A percentile compares a stretch with the other conserved stretches of the same genome.
Conservation (phyloP, 2,797 vertebrate species). For the Streptopelia turtur region DNA sequence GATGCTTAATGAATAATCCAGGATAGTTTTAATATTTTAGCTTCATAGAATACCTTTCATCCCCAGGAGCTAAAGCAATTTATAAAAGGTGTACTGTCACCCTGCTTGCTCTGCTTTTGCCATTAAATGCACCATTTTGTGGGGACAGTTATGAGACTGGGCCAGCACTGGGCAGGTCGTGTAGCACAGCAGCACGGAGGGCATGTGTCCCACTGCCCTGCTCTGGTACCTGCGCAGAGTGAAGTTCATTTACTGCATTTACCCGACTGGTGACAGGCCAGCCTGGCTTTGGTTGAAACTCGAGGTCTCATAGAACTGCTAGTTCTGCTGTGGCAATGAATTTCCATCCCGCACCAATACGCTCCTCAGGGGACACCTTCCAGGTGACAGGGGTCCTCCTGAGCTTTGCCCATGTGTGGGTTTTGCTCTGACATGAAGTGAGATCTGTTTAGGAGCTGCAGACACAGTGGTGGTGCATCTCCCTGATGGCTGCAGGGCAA, state of each 20-base stretch:
- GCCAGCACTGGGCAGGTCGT: not conserved
- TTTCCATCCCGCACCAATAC: not conserved
- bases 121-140: not conserved
- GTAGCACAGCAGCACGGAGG: not conserved
- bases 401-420: not conserved
- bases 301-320: not conserved
- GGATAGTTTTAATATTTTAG: constrained; percentile 53
- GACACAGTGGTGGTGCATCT: no score
- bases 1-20: constrained; percentile 62
- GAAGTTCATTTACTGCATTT: not conserved
- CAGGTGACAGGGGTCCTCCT: accelerated
- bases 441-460: not conserved
- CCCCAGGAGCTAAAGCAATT: not conserved
- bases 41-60: constrained; percentile 6
- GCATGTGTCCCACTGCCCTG: not conserved
- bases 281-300: not conserved
- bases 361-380: not conserved
- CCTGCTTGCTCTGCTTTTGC: not conserved
- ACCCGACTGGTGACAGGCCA: not conserved
- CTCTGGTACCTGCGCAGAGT: not conserved
- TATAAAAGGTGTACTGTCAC: not conserved
- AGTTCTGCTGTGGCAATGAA: not conserved
- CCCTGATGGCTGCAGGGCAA: accelerated
- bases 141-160: not conserved
- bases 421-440: accelerated